Evolutionary conservation across 2,113 vertebrate genomes (phyloP).

Genomic region (Telmatochromis bifrenatus): DNA sequence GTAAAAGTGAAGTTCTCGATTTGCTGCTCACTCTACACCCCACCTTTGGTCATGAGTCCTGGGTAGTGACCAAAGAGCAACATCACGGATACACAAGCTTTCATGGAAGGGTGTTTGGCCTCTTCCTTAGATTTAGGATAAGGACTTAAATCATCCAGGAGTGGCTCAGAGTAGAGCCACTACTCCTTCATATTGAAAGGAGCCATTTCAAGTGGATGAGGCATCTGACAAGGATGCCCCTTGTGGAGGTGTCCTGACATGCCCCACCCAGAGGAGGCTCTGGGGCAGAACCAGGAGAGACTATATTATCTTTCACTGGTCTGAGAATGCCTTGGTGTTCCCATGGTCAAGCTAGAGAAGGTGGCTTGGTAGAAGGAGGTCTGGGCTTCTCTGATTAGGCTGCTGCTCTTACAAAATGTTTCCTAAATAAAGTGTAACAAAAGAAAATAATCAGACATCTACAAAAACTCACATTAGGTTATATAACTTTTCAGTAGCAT

Average conservation of each 20-base stretch:
- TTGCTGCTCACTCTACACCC: rapidly evolving
- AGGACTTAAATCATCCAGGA: not conserved
- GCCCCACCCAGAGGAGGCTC: not conserved
- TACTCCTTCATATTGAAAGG: not conserved
- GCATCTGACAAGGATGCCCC: not conserved
- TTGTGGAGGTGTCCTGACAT: not conserved
- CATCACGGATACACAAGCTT: rapidly evolving
- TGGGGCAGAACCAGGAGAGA: not conserved
- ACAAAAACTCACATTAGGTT: not conserved
- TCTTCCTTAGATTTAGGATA: not conserved
- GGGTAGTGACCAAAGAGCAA: not conserved
- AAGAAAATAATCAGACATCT: not conserved
- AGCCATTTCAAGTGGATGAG: not conserved
- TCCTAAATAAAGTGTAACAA: not conserved
- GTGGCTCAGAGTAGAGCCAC: not conserved
- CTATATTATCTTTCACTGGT: not conserved
- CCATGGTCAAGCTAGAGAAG: not conserved
- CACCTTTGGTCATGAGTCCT: not conserved
- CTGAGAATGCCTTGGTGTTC: rapidly evolving
- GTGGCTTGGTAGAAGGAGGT: not conserved
- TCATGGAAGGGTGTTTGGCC: not conserved
- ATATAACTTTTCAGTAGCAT: not conserved
- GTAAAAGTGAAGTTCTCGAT: not conserved
- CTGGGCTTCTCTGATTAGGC: not conserved
- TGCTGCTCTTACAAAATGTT: not conserved